Percentiles rank a stretch among this genome's conserved stretches.
Conservation (phyloP, 2,888 invertebrate genomes). For the Drosophila merina region DNA sequence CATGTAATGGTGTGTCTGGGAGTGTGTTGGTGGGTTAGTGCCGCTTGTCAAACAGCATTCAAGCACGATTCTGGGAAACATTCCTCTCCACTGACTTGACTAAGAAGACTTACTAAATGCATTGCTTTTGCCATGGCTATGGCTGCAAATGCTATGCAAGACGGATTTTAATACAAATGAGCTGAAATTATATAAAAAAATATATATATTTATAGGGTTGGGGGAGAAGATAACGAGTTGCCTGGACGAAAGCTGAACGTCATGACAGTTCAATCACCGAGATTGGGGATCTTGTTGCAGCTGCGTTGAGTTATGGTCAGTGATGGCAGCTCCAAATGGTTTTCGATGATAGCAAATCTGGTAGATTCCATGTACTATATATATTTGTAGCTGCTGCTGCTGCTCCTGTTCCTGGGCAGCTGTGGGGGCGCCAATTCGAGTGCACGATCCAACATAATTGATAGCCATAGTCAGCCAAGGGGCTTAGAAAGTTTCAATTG, state of each 20-base stretch:
- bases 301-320: conserved; percentile 51
- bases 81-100: conserved; percentile 67
- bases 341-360: conserved; percentile 39
- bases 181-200: conserved; percentile 55
- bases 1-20: conserved; percentile 21
- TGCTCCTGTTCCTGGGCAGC: neutral
- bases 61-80: conserved; percentile 82
- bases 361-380: neutral
- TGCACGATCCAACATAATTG: conserved; percentile 26
- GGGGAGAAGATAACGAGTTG: conserved; percentile 44
- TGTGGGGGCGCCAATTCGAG: conserved; percentile 2
- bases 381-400: conserved; percentile 2
- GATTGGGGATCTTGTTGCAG: conserved; percentile 51
- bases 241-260: conserved; percentile 50
- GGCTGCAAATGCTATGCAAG: conserved; percentile 22
- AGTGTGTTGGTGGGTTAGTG: conserved; percentile 28
- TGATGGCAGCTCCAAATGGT: conserved; percentile 36
- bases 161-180: conserved; percentile 71
- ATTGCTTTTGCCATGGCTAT: conserved; percentile 51
- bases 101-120: conserved; percentile 53
- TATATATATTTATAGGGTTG: neutral
- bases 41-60: conserved; percentile 81
- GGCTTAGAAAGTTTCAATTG: conserved; percentile 39
- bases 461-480: conserved; percentile 26
- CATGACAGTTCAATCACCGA: conserved; percentile 71